A percentile compares a stretch with the other conserved stretches of the same genome.
Evolutionary conservation across 2,888 invertebrate genomes (phyloP).

Genomic region (Vannuccia rotundouncinata): DNA sequence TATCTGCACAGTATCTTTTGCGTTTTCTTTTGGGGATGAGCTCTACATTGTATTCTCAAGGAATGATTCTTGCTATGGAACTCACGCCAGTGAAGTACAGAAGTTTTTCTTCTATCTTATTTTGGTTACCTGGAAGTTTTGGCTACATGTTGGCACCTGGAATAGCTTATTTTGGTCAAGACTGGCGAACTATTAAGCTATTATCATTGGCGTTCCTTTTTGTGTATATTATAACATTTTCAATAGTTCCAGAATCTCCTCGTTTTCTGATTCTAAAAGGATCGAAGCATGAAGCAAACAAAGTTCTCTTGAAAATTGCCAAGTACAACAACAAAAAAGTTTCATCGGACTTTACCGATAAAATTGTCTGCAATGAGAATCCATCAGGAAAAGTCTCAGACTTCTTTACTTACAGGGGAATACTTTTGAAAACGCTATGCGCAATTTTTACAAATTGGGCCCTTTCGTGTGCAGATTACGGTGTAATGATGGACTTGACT

Average conservation of each 20-base stretch:
- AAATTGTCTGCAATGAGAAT: not conserved
- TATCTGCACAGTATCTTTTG: not conserved
- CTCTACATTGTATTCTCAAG: not conserved
- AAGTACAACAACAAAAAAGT: not conserved
- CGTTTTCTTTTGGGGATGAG: not conserved
- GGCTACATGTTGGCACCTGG: not conserved
- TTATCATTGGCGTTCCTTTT: not conserved
- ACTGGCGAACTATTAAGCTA: not conserved
- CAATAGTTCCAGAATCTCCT: not conserved
- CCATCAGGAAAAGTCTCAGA: not conserved
- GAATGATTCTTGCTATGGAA: not conserved
- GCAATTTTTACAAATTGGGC: not conserved
- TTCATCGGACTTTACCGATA: not conserved
- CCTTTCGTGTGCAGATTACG: not conserved
- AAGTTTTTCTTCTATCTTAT: not conserved
- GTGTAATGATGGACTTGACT: not conserved
- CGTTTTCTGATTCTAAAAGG: not conserved
- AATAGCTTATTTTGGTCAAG: not conserved
- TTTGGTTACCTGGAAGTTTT: not conserved
- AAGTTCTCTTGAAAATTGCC: not conserved
- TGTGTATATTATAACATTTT: not conserved
- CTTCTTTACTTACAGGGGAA: not conserved
- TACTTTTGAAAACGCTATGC: not conserved
- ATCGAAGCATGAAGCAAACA: not conserved
- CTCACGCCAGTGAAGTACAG: not conserved